These are phyloP conservation scores for Zingel zingel DNA, from an alignment of 2,113 vertebrate species.

Conservation along the genomic window DNA sequence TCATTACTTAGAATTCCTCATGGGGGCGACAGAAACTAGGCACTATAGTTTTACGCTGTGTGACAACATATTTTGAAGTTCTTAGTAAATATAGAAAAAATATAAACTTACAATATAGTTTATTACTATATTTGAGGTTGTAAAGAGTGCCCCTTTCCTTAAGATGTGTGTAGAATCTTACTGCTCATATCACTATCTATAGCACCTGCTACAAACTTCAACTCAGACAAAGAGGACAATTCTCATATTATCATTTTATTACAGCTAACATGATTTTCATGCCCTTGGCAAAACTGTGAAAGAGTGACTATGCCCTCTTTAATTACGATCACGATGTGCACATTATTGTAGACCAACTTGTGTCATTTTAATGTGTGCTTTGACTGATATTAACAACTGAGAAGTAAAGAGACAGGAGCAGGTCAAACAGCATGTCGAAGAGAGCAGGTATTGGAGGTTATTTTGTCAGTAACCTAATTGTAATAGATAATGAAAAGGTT, in stretches of 20 bases:
- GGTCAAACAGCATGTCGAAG: slow-evolving; percentile 11
- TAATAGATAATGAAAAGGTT: slow-evolving; percentile 46
- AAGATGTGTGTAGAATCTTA: background rate
- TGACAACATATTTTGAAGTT: background rate
- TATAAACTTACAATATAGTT: background rate
- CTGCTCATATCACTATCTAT: background rate
- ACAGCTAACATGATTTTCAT: background rate
- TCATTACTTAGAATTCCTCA: no score
- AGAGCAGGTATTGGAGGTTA: background rate
- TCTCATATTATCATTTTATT: background rate
- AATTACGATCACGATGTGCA: background rate
- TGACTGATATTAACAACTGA: slow-evolving; percentile 1
- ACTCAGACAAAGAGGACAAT: background rate
- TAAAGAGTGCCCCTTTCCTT: background rate
- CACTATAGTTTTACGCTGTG: background rate
- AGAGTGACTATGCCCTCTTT: background rate
- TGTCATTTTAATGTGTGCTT: background rate
- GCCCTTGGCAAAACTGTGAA: background rate
- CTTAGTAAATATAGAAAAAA: background rate
- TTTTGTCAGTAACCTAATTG: slow-evolving; percentile 38
- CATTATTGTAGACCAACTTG: background rate
- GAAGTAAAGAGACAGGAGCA: background rate
- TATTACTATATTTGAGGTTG: background rate
- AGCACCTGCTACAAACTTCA: background rate
- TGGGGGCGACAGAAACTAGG: no score